Evolutionary conservation across 2,888 invertebrate species (phyloP).

Genomic region (Corythucha ciliata): DNA sequence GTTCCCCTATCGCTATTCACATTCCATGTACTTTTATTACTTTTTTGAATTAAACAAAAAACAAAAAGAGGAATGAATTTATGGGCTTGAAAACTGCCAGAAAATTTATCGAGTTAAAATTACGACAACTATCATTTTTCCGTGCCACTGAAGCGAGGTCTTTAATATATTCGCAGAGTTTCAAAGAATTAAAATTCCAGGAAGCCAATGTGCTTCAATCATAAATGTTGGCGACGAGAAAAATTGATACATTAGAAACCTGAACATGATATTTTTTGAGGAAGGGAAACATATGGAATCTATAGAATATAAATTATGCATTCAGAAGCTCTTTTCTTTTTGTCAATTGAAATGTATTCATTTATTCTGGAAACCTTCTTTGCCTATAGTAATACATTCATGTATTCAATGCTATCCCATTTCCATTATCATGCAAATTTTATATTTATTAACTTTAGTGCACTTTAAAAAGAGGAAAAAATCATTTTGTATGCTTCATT

Average conservation of each 20-base stretch:
- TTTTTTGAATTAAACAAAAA: slow-evolving; percentile 28
- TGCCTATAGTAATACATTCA: slow-evolving; percentile 26
- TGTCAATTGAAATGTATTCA: slow-evolving; percentile 30
- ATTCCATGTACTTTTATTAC: slow-evolving; percentile 30
- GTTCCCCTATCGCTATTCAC: slow-evolving; percentile 28
- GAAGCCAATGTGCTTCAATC: no score
- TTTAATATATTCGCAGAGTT: no score
- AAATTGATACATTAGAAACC: slow-evolving; percentile 18
- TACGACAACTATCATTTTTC: no score
- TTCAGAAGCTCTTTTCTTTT: slow-evolving; percentile 28
- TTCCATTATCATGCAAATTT: slow-evolving; percentile 11
- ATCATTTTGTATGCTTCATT: no score
- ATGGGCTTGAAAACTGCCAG: no score
- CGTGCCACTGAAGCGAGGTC: no score
- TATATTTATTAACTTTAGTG: no score
- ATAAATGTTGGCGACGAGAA: no score
- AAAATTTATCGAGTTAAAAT: no score
- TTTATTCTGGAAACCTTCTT: slow-evolving; percentile 28
- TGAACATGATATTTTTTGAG: slow-evolving; percentile 18
- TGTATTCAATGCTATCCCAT: slow-evolving; percentile 26
- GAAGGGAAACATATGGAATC: slow-evolving; percentile 28
- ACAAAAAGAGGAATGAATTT: no score
- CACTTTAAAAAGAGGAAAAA: no score
- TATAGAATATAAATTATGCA: slow-evolving; percentile 27
- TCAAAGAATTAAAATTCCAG: no score